Evolutionary conservation across 2,113 vertebrate genomes (phyloP).

Genomic region (Bagarius yarrelli): DNA sequence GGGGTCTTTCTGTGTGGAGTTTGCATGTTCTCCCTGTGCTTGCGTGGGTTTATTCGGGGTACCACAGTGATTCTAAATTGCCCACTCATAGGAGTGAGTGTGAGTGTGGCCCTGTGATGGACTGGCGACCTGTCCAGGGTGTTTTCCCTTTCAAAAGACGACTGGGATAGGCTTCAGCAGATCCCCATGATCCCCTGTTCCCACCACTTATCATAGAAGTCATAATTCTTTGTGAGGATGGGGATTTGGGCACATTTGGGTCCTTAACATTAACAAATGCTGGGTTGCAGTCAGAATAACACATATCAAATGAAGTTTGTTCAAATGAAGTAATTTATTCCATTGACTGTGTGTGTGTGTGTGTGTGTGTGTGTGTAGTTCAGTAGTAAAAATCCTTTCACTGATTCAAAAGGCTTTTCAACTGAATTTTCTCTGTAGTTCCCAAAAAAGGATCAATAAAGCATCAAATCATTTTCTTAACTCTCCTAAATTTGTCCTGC

Average conservation of each 20-base stretch:
- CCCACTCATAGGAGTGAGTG: too few relatives aligned
- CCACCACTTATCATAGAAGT: neutral
- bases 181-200: too few relatives aligned
- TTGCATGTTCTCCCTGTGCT: too few relatives aligned
- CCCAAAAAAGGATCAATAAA: slow-evolving; percentile 30
- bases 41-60: too few relatives aligned
- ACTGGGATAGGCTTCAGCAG: too few relatives aligned
- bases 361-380: neutral
- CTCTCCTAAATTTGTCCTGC: slow-evolving; percentile 19
- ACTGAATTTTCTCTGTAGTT: slow-evolving; percentile 15
- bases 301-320: slow-evolving; percentile 50
- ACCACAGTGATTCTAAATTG: too few relatives aligned
- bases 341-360: neutral
- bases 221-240: slow-evolving; percentile 9
- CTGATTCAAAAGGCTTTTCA: slow-evolving; percentile 24
- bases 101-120: too few relatives aligned
- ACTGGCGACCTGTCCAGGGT: too few relatives aligned
- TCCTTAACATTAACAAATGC: slow-evolving; percentile 40
- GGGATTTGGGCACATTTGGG: slow-evolving; percentile 33
- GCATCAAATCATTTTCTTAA: slow-evolving; percentile 26
- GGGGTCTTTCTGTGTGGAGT: too few relatives aligned
- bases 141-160: too few relatives aligned
- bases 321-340: too few relatives aligned
- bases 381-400: slow-evolving; percentile 1
- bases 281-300: slow-evolving; percentile 46